phyloP scores from a whole-genome alignment of 1,140 invertebrate species.

The Papilio polytes region DNA sequence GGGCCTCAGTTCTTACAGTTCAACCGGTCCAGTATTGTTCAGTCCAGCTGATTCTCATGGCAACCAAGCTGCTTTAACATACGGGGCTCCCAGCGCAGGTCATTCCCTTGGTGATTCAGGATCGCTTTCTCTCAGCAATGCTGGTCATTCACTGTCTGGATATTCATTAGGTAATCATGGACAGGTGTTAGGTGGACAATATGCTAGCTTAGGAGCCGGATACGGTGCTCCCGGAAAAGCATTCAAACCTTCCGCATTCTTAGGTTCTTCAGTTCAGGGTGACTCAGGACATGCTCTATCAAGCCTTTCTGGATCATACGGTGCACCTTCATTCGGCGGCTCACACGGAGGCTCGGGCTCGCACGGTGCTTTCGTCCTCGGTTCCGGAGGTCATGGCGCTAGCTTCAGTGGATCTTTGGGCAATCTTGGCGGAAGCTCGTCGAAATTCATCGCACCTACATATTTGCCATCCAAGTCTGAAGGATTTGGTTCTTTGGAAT shows the following conservation, averaged over 20 bases:
- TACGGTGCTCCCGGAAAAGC: slow-evolving; percentile 65
- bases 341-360: slow-evolving; percentile 54
- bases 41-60: slow-evolving; percentile 59
- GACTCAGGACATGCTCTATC: slow-evolving; percentile 63
- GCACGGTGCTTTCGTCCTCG: slow-evolving; percentile 55
- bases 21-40: slow-evolving; percentile 75
- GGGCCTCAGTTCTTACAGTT: slow-evolving; percentile 69
- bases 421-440: slow-evolving; percentile 58
- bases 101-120: slow-evolving; percentile 56
- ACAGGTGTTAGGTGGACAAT: slow-evolving; percentile 56
- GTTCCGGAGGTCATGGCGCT: slow-evolving; percentile 60
- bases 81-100: slow-evolving; percentile 58
- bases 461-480: slow-evolving; percentile 67
- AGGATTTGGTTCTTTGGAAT: slow-evolving; percentile 66
- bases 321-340: slow-evolving; percentile 63
- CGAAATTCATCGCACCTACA: slow-evolving; percentile 61
- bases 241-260: slow-evolving; percentile 75
- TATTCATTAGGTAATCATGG: slow-evolving; percentile 48
- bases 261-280: slow-evolving; percentile 68
- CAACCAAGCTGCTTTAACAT: slow-evolving; percentile 53
- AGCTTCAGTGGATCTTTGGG: slow-evolving; percentile 61
- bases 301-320: slow-evolving; percentile 59
- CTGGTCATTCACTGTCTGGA: slow-evolving; percentile 49
- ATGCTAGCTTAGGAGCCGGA: slow-evolving; percentile 56
- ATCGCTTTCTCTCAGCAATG: slow-evolving; percentile 52